phyloP scores from a whole-genome alignment of 2,797 vertebrate species.

The Chelmon rostratus region DNA sequence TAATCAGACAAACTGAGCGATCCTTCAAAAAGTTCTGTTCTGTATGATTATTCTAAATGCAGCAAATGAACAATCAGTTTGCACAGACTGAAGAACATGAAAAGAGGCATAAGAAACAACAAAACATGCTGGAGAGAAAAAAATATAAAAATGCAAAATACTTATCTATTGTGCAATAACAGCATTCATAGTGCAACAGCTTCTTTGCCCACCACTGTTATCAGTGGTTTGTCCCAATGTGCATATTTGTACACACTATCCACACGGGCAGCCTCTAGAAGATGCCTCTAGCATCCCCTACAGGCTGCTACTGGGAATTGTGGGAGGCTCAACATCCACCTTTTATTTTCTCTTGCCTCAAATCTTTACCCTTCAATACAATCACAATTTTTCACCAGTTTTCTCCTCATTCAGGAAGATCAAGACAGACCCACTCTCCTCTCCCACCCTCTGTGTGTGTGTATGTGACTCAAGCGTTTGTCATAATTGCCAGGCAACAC shows the following conservation, averaged over 20 bases:
- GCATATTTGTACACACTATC: neutral
- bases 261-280: too few species aligned
- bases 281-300: conserved; percentile 35
- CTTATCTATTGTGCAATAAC: neutral
- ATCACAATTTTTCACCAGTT: conserved; percentile 33
- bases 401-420: conserved; percentile 36
- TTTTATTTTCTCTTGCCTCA: conserved; percentile 23
- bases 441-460: conserved; percentile 32
- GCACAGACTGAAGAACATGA: neutral
- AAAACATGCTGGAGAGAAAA: neutral
- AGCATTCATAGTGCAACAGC: neutral
- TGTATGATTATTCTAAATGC: neutral
- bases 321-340: conserved; percentile 11
- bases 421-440: conserved; percentile 26
- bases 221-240: neutral
- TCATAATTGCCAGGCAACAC: conserved; percentile 83
- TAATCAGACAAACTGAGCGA: neutral
- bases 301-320: conserved; percentile 24
- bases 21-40: neutral
- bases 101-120: neutral
- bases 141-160: neutral
- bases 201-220: neutral
- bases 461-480: conserved; percentile 76
- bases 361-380: conserved; percentile 17
- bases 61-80: neutral